Conservation (phyloP, 2,888 invertebrate genomes). For the Drosophila paramelanica region DNA sequence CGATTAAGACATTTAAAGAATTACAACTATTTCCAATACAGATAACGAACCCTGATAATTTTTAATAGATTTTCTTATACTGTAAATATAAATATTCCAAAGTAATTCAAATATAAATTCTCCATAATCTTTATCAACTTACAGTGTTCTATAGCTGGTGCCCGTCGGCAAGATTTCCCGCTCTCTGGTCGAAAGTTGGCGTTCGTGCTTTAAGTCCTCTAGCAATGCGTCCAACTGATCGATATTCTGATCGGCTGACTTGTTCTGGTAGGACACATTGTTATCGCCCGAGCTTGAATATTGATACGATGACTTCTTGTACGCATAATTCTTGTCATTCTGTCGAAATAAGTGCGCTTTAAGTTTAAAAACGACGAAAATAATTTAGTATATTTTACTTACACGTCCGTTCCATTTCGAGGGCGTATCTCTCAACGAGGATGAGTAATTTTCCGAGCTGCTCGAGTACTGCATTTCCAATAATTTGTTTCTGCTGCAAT, state of each 20-base stretch:
- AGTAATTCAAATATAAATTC: no score
- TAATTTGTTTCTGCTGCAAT: slow-evolving; percentile 66
- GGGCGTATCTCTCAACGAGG: slow-evolving; percentile 76
- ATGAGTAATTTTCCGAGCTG: slow-evolving; percentile 83
- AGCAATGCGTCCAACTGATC: slow-evolving; percentile 91
- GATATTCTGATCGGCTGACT: slow-evolving; percentile 87
- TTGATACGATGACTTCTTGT: slow-evolving; percentile 84
- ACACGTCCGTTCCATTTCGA: slow-evolving; percentile 81
- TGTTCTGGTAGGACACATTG: slow-evolving; percentile 69
- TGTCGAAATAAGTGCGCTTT: slow-evolving; percentile 30
- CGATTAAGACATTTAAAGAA: no score
- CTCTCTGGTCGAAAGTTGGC: slow-evolving; percentile 79
- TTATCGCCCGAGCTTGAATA: slow-evolving; percentile 82
- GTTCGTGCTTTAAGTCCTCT: slow-evolving; percentile 88
- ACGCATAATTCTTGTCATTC: slow-evolving; percentile 83
- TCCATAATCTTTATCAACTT: slow-evolving; percentile 48
- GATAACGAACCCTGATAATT: no score
- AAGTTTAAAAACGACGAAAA: not conserved
- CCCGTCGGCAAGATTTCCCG: slow-evolving; percentile 67
- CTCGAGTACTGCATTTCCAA: slow-evolving; percentile 82
- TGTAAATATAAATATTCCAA: no score
- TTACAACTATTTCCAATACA: no score
- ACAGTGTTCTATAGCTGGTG: slow-evolving; percentile 81
- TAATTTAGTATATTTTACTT: slow-evolving; percentile 10
- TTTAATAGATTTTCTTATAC: no score